Conservation (phyloP, 2,888 invertebrate species). For the Dorcus hopei region DNA sequence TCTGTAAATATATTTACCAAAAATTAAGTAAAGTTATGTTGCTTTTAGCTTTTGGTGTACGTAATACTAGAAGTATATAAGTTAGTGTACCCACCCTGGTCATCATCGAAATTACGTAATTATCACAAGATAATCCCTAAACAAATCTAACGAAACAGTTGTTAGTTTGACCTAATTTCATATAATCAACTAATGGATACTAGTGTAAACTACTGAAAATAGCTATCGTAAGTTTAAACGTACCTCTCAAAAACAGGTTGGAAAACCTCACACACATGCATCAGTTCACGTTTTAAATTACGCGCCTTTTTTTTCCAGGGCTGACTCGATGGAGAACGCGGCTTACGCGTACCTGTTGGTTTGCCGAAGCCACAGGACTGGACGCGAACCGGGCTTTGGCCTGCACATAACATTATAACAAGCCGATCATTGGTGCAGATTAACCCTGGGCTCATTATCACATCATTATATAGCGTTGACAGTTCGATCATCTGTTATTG, state of each 20-base stretch:
- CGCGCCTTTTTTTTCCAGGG: conserved; percentile 8
- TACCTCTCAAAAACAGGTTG: not conserved
- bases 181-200: too few relatives aligned
- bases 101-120: too few relatives aligned
- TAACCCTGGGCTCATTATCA: conserved; percentile 44
- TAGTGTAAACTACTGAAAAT: too few relatives aligned
- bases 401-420: conserved; percentile 39
- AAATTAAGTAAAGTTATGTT: too few relatives aligned
- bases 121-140: too few relatives aligned
- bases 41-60: too few relatives aligned
- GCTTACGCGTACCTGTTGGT: conserved; percentile 31
- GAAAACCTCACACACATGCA: not conserved
- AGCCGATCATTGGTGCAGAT: conserved; percentile 44
- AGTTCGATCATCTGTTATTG: conserved; percentile 11
- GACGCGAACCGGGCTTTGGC: conserved; percentile 13
- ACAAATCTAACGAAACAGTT: too few relatives aligned
- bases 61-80: too few relatives aligned
- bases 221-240: not conserved
- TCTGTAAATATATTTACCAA: too few relatives aligned
- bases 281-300: conserved; percentile 5
- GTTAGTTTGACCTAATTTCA: too few relatives aligned
- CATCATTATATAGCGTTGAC: conserved; percentile 36
- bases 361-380: conserved; percentile 26
- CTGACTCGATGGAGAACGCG: conserved; percentile 5
- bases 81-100: too few relatives aligned